Evolutionary conservation across 2,888 invertebrate species (phyloP).

Genomic region (Anodontia alba): DNA sequence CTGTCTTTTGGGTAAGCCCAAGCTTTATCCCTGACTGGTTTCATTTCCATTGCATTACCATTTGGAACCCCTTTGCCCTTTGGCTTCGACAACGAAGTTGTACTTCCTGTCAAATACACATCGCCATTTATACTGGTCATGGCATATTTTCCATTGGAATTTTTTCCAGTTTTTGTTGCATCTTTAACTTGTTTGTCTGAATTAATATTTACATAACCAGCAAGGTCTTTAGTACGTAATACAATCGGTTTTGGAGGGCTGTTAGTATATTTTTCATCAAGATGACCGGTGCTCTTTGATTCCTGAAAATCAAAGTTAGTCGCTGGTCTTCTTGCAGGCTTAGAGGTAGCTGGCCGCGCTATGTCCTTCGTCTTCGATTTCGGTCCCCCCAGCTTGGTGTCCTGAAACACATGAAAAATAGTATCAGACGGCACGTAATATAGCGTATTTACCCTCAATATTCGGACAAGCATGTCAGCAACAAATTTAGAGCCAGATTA

Average conservation of each 20-base stretch:
- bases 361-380: neutral
- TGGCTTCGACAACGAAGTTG: slow-evolving; percentile 32
- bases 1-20: slow-evolving; percentile 7
- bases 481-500: too few relatives aligned
- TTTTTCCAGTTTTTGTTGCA: neutral
- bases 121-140: slow-evolving; percentile 33
- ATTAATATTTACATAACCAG: neutral
- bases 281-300: slow-evolving; percentile 23
- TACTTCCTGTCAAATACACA: slow-evolving; percentile 26
- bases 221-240: slow-evolving; percentile 39
- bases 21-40: neutral
- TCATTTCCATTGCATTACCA: slow-evolving; percentile 20
- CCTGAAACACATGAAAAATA: neutral
- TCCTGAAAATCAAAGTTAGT: slow-evolving; percentile 37
- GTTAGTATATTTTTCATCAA: slow-evolving; percentile 30
- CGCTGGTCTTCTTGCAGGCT: slow-evolving; percentile 40
- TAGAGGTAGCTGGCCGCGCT: slow-evolving; percentile 23
- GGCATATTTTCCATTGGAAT: slow-evolving; percentile 20
- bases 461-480: too few relatives aligned
- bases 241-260: slow-evolving; percentile 54
- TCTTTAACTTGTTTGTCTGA: slow-evolving; percentile 10
- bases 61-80: neutral
- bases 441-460: too few relatives aligned
- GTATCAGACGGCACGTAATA: too few relatives aligned
- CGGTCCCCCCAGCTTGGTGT: neutral